These are phyloP conservation scores for Platynereis dumerilii DNA, from an alignment of 2,888 invertebrate species.

Conservation along the genomic window DNA sequence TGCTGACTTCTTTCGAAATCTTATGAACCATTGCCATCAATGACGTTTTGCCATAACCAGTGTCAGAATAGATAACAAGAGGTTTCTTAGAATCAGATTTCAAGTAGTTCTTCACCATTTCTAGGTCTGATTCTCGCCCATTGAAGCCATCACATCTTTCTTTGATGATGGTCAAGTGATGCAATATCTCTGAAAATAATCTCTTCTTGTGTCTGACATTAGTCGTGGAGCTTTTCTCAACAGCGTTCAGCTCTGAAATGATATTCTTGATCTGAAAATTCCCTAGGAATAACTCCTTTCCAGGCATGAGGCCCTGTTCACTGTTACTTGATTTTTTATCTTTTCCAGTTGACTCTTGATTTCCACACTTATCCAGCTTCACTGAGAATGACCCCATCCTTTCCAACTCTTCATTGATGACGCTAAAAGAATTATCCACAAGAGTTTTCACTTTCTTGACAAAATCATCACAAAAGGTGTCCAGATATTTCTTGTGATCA, in stretches of 20 bases:
- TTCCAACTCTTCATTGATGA: neutral
- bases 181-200: constrained; percentile 11
- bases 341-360: too few species aligned
- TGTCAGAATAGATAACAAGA: constrained; percentile 9
- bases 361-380: too few species aligned
- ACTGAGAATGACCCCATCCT: too few species aligned
- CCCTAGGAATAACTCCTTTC: too few species aligned
- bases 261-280: neutral
- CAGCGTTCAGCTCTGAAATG: neutral
- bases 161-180: constrained; percentile 7
- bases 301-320: too few species aligned
- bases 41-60: constrained; percentile 19
- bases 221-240: neutral
- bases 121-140: constrained; percentile 11
- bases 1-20: neutral
- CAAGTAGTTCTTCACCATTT: neutral
- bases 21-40: constrained; percentile 18
- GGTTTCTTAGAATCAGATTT: constrained; percentile 5
- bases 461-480: constrained; percentile 4
- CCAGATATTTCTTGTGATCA: constrained; percentile 7
- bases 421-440: neutral
- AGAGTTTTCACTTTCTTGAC: neutral
- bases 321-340: too few species aligned
- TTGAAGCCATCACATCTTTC: constrained; percentile 12
- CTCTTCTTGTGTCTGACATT: neutral